phyloP scores from a whole-genome alignment of 2,888 invertebrate species.

The Parnassius apollo region DNA sequence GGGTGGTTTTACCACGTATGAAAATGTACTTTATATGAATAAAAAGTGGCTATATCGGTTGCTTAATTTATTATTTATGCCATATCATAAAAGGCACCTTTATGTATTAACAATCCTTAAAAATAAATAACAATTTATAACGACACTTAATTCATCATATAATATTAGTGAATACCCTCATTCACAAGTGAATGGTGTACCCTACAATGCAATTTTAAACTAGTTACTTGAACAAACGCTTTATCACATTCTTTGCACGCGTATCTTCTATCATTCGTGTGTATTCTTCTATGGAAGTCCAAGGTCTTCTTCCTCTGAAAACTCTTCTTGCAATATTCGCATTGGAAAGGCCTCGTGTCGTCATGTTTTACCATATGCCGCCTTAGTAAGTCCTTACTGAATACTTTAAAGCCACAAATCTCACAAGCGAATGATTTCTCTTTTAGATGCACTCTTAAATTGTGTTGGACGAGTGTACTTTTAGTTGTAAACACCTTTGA shows the following conservation, averaged over 20 bases:
- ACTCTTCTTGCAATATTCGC: conserved; percentile 78
- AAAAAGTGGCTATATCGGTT: background rate
- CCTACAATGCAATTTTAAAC: conserved; percentile 78
- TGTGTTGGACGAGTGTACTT: conserved; percentile 52
- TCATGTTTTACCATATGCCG: conserved; percentile 80
- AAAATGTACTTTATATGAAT: too few relatives aligned
- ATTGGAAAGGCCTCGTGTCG: conserved; percentile 78
- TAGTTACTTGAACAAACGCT: conserved; percentile 80
- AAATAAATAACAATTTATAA: conserved; percentile 1
- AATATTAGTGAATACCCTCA: conserved; percentile 29
- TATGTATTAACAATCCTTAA: background rate
- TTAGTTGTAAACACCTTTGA: conserved; percentile 49
- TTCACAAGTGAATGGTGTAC: conserved; percentile 65
- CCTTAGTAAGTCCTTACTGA: conserved; percentile 66
- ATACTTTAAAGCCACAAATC: conserved; percentile 63
- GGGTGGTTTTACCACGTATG: too few relatives aligned
- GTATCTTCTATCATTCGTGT: conserved; percentile 78
- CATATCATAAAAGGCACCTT: background rate
- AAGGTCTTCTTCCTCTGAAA: conserved; percentile 81
- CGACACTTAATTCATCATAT: background rate
- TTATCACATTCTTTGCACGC: conserved; percentile 76
- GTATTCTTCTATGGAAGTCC: conserved; percentile 77
- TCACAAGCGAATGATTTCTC: conserved; percentile 56
- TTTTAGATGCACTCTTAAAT: conserved; percentile 59
- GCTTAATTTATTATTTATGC: background rate